Conservation (phyloP, 2,888 invertebrate genomes). For the Mantis religiosa region DNA sequence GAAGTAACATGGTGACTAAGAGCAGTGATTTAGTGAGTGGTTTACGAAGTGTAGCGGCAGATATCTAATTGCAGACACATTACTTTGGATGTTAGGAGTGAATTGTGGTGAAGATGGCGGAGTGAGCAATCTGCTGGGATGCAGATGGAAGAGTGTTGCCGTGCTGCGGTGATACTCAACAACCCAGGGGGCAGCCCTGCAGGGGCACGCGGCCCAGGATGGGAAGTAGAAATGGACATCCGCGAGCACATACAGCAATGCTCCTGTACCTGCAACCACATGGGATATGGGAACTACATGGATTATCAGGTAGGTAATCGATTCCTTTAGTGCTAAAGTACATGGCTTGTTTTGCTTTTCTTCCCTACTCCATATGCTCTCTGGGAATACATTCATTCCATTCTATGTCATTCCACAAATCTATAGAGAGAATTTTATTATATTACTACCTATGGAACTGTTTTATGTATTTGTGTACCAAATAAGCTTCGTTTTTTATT, state of each 20-base stretch:
- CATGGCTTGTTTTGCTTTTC: neutral
- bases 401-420: neutral
- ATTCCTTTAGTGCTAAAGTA: neutral
- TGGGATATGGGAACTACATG: constrained; percentile 89
- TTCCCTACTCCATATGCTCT: neutral
- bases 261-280: constrained; percentile 87
- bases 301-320: constrained; percentile 70
- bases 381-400: neutral
- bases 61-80: neutral
- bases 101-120: neutral
- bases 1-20: neutral
- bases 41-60: neutral
- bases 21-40: neutral
- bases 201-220: constrained; percentile 37
- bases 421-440: neutral
- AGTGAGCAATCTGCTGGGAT: neutral
- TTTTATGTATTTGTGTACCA: neutral
- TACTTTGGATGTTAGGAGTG: neutral
- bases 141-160: constrained; percentile 29
- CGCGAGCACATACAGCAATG: constrained; percentile 84
- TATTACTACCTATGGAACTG: neutral
- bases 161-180: constrained; percentile 32
- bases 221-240: constrained; percentile 75
- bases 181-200: constrained; percentile 51
- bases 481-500: no score